Evolutionary conservation across 2,888 invertebrate genomes (phyloP), one percentile per base, ranked within the genome.

Genomic region (Blomia tropicalis): DNA sequence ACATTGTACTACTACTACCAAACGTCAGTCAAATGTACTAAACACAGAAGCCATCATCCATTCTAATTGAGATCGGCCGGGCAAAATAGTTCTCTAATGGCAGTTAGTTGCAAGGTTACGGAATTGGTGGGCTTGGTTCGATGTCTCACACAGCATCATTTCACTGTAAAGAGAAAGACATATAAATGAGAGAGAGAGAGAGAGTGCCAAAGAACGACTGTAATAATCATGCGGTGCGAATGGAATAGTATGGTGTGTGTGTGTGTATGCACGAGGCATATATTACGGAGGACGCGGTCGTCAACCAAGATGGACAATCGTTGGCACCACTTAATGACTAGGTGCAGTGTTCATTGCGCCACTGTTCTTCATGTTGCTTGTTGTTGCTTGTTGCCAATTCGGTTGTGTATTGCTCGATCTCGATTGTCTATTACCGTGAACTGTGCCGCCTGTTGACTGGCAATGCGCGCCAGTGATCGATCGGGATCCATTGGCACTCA

Each of bases 11-110:
- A 41, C 41, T 14, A 41, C 14, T n/a, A 17, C 14, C 41, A n/a
- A 41, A 41, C 41, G 14, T 41, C 41, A 41, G 14, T n/a, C 14
- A n/a, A 41, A 22, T 47, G 51, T 19, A 14, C 51, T 14, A 27
- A 41, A 47, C 51, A 47, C 51, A 47, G 51, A 47, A 47, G 51
- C 51, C 51, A n/a, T n/a, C n/a, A n/a, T n/a, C n/a, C n/a, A 47
- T 47, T 47, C 51, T 47, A 47, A 47, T 47, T 47, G 51, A 47
- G 51, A 47, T 47, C 51, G n/a, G n/a, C 51, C 51, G 51, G 51
- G 22, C 22, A 27, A 47, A 27, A 14, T 22, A 7, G 22, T 11
- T n/a, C n/a, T 27, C 7, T 47, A 47, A 47, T 47, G 51, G 7
- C 51, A 41, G 41, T 41, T n/a, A n/a, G 14, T 27, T 47, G 51